Conservation (phyloP, 2,113 vertebrate species). For the Myodes glareolus region DNA sequence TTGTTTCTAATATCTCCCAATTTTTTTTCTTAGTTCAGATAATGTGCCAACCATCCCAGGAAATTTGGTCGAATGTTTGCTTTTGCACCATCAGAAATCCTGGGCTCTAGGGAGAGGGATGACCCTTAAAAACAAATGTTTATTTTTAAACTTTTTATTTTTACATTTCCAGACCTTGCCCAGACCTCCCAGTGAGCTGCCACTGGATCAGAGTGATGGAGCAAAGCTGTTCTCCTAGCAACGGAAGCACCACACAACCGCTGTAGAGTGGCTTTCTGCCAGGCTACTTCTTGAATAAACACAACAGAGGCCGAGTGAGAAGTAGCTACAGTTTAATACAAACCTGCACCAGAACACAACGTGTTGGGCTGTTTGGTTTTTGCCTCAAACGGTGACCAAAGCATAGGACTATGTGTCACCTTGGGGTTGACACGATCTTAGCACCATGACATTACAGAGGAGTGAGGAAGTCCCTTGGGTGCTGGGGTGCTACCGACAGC, state of each 20-base stretch:
- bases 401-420: conserved; percentile 66
- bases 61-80: background rate
- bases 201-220: background rate
- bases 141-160: background rate
- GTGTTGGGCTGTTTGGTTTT: conserved; percentile 74
- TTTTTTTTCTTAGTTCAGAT: background rate
- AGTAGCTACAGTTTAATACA: conserved; percentile 84
- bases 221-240: conserved; percentile 6
- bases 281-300: conserved; percentile 64
- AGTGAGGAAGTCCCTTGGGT: conserved; percentile 71
- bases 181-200: background rate
- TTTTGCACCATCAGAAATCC: background rate
- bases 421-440: conserved; percentile 75
- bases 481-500: conserved; percentile 56
- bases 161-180: background rate
- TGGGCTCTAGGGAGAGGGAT: background rate
- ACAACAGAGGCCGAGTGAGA: conserved; percentile 75
- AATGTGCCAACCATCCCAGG: background rate
- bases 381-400: conserved; percentile 72
- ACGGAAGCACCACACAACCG: background rate
- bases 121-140: background rate
- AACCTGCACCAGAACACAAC: conserved; percentile 81
- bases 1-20: background rate
- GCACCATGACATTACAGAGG: conserved; percentile 81
- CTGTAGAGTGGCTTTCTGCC: background rate